Evolutionary conservation across 2,113 vertebrate species (phyloP).

Genomic region (Poeciliopsis retropinna): DNA sequence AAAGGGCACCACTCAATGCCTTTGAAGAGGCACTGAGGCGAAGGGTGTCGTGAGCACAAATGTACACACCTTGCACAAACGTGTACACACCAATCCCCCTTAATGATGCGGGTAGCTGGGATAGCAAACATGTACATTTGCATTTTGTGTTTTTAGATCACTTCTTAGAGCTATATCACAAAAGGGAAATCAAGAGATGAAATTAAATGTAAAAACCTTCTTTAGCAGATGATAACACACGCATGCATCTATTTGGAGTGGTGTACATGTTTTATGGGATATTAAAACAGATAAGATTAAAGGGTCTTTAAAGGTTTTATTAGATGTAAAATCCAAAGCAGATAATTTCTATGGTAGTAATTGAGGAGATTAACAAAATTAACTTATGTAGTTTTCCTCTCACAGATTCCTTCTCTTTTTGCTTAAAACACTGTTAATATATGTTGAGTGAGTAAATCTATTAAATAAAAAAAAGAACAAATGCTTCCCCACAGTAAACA

Average conservation of each 20-base stretch:
- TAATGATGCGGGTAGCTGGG: slow-evolving; percentile 65
- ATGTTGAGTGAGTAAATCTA: neutral
- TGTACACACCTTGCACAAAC: slow-evolving; percentile 51
- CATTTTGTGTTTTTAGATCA: slow-evolving; percentile 65
- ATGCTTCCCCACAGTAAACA: neutral
- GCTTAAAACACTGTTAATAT: no score
- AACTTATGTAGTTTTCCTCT: neutral
- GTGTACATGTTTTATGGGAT: slow-evolving; percentile 48
- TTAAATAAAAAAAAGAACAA: neutral
- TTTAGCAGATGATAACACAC: slow-evolving; percentile 46
- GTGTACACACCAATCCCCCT: slow-evolving; percentile 31
- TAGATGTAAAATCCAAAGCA: slow-evolving; percentile 12
- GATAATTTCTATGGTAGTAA: slow-evolving; percentile 28
- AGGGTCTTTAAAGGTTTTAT: slow-evolving; percentile 44
- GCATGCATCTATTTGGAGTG: slow-evolving; percentile 47
- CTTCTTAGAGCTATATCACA: slow-evolving; percentile 57
- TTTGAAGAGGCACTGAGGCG: slow-evolving; percentile 80
- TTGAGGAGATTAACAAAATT: slow-evolving; percentile 25
- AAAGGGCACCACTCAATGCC: slow-evolving; percentile 79
- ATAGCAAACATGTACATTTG: slow-evolving; percentile 63
- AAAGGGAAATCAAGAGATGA: slow-evolving; percentile 48
- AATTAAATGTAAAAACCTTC: slow-evolving; percentile 67
- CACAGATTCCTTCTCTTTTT: neutral
- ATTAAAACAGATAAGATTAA: slow-evolving; percentile 62
- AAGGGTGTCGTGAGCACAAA: slow-evolving; percentile 64